Conservation (phyloP, 2,113 vertebrate species). For the Silurus glanis region DNA sequence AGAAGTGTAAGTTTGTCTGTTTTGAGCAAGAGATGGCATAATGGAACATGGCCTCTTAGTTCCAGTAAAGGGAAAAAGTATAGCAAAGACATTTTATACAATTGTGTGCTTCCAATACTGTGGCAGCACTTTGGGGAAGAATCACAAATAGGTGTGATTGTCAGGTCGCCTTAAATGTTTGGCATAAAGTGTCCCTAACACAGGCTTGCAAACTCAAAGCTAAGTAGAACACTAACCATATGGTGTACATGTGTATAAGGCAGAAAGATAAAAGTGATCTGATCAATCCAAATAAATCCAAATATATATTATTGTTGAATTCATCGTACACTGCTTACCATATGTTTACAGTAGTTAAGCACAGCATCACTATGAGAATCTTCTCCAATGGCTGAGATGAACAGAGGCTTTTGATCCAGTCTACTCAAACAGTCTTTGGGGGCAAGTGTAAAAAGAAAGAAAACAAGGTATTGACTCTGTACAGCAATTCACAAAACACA, state of each 20-base stretch:
- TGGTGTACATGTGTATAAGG: background rate
- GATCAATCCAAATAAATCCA: background rate
- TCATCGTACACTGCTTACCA: slow-evolving; percentile 70
- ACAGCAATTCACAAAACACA: background rate
- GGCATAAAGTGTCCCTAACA: background rate
- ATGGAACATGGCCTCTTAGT: background rate
- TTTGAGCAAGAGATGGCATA: background rate
- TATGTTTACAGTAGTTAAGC: slow-evolving; percentile 80
- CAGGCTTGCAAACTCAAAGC: background rate
- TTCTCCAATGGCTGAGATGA: slow-evolving; percentile 82
- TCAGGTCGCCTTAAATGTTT: background rate
- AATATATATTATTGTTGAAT: background rate
- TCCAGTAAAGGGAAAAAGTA: background rate
- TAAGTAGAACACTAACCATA: background rate
- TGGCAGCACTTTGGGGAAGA: background rate
- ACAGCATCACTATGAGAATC: slow-evolving; percentile 79
- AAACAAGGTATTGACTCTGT: background rate
- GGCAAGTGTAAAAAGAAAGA: slow-evolving; percentile 12
- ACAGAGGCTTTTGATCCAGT: slow-evolving; percentile 74
- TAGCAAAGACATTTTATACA: background rate
- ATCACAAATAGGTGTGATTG: background rate
- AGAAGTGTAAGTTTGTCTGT: too few species aligned
- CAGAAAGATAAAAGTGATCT: background rate
- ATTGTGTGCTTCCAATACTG: background rate
- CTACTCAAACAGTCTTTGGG: slow-evolving; percentile 81